Base-by-base conservation (phyloP, 2,888 invertebrate genomes). In the Congeria kusceri region DNA sequence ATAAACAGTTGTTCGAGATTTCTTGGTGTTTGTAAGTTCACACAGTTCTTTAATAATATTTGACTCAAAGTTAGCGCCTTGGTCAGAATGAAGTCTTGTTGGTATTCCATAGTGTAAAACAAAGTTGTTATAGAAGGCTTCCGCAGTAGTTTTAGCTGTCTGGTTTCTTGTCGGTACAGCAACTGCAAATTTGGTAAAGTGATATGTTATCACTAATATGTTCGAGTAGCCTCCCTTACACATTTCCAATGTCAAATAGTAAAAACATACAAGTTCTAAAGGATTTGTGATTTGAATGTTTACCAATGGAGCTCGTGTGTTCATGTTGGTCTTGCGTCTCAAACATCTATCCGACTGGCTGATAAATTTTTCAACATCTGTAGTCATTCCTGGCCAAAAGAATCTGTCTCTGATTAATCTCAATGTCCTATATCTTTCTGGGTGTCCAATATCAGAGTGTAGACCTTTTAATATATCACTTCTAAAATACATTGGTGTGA, bases 351-450 rank as follows among this genome's bases (percentile, higher is more conserved):
- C 59, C 47, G 65, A 72, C 0, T 47, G 57, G 1, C 28, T 13
- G 0, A 72, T 44, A 27, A 9, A 72, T 3, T 61, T 47, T 3
- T 69, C 69, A 3, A 61, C 47, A 49, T 59, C 61, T 15, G 47
- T 18, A 5, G 59, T n/a, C 61, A 69, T 69, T 0, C 61, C 69
- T 18, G 69, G 69, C 69, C 69, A 69, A 23, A 28, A 69, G 23
- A 3, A 69, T 18, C 27, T 49, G 1, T 46, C 25, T 39, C 39
- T 39, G 1, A 39, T 3, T 9, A 39, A 15, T 3, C 13, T 13
- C 15, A 11, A 7, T 7, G 39, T 39, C 15, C 39, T 39, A 1
- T 39, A 11, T 13, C n/a, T n/a, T n/a, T n/a, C n/a, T n/a, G 39
- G 39, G 11, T 39, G 39, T 39, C 39, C 3, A 5, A 39, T 39